Evolutionary conservation across 2,888 invertebrate genomes (phyloP), one percentile per base, ranked within the genome.

Genomic region (Eulithis prunata): DNA sequence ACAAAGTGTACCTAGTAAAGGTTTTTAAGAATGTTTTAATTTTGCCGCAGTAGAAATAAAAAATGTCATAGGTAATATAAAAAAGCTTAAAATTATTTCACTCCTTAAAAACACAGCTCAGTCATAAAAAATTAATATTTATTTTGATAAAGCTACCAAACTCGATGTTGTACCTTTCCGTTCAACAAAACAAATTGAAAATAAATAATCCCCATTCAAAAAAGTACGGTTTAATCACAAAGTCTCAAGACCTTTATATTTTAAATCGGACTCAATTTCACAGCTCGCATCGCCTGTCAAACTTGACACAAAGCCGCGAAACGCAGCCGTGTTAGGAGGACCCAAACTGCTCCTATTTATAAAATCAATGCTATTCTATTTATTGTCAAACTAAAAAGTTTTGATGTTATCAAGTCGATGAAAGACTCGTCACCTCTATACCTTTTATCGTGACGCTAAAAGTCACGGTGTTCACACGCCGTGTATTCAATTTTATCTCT

Each of bases 321-420:
- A 87, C 84, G 88, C 81, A 87, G 84, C 84, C 85, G 87, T 81
- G 89, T 91, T 91, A 82, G 81, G 82, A 83, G 85, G 87, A 85
- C 83, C 85, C 87, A 83, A 87, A 89, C 91, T 88, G 88, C 86
- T 85, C 88, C 91, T 91, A 91, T 93, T 92, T 92, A 91, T 32
- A 32, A 21, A 92, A 90, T 86, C 86, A 88, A 88, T 90, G 83
- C 81, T 91, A 91, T 91, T 91, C 91, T 91, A 91, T 91, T 91
- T 93, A 91, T 92, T 92, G 91, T 91, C 84, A 90, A 84, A 88
- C 89, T 90, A 90, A 92, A 91, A 92, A 90, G 83, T 88, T 87
- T 88, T 86, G 91, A 91, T 92, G 86, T 90, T 91, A 92, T 93
- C 92, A 84, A 86, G 78, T 82, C 88, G 90, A 87, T 88, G 91